Evolutionary conservation across 1,140 invertebrate genomes (phyloP).

Genomic region (Ips typographus): DNA sequence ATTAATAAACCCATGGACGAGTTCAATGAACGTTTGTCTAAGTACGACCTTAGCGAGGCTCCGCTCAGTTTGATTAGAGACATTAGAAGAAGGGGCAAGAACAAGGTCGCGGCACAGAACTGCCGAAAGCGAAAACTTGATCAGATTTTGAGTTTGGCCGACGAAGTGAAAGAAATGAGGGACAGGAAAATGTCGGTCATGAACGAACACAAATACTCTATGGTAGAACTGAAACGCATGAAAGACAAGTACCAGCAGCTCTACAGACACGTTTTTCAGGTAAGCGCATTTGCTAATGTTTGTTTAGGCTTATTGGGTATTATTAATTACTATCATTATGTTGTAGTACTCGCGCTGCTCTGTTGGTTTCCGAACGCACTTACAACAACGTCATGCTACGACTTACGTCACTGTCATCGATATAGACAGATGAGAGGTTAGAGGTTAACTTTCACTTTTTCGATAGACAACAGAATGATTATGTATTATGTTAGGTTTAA

Average conservation of each 20-base stretch:
- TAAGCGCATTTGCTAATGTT: constrained; percentile 49
- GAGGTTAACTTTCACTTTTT: too few relatives aligned
- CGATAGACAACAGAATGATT: too few relatives aligned
- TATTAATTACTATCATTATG: background rate
- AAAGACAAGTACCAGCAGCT: constrained; percentile 83
- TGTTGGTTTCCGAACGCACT: too few relatives aligned
- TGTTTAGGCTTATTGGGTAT: background rate
- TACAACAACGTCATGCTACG: too few relatives aligned
- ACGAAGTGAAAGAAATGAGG: constrained; percentile 86
- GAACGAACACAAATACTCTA: constrained; percentile 72
- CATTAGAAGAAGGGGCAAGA: constrained; percentile 68
- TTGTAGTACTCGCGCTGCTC: too few relatives aligned
- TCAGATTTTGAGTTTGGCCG: constrained; percentile 87
- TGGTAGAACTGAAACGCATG: constrained; percentile 72
- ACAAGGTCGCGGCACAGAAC: constrained; percentile 90
- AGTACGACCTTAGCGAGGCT: constrained; percentile 92
- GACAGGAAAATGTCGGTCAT: constrained; percentile 78
- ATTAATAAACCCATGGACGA: constrained; percentile 97
- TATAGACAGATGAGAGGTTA: too few relatives aligned
- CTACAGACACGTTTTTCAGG: constrained; percentile 86
- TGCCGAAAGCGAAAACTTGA: constrained; percentile 96
- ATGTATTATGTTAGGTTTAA: too few relatives aligned
- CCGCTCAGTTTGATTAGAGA: constrained; percentile 92
- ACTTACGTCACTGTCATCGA: too few relatives aligned
- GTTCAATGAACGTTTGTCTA: constrained; percentile 94